Evolutionary conservation across 2,888 invertebrate genomes (phyloP).

Genomic region (Stomorhina lunata): DNA sequence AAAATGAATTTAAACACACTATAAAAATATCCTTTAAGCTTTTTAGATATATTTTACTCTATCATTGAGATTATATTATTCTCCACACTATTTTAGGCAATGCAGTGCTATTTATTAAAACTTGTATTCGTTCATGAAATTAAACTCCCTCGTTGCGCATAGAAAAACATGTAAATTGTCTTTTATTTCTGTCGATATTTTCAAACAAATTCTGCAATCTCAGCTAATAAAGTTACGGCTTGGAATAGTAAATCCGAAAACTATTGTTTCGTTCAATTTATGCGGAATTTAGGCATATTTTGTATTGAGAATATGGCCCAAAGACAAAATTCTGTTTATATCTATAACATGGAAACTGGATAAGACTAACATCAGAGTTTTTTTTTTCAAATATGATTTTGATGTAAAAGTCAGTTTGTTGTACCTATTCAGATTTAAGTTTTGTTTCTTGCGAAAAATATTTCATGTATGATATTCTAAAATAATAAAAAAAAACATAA

Average conservation of each 20-base stretch:
- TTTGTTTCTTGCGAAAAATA: too few species aligned
- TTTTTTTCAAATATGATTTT: too few species aligned
- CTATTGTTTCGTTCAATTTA: neutral
- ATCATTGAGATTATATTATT: neutral
- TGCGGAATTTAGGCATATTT: slow-evolving; percentile 6
- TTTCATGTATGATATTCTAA: too few species aligned
- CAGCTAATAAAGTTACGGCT: slow-evolving; percentile 55
- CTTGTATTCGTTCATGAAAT: neutral
- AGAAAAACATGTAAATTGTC: neutral
- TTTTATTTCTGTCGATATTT: neutral
- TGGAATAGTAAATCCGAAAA: neutral
- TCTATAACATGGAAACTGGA: neutral
- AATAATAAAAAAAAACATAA: too few species aligned
- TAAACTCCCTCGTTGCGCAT: neutral
- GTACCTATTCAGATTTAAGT: too few species aligned
- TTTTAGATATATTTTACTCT: too few species aligned
- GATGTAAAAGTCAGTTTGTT: too few species aligned
- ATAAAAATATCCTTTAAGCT: too few species aligned
- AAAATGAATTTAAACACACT: too few species aligned
- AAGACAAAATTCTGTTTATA: neutral
- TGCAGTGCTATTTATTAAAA: neutral
- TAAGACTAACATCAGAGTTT: neutral
- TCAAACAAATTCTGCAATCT: slow-evolving; percentile 41
- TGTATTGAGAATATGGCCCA: neutral
- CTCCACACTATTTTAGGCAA: neutral